Base-by-base conservation (phyloP, 2,888 invertebrate species). In the Scaptomyza flava region DNA sequence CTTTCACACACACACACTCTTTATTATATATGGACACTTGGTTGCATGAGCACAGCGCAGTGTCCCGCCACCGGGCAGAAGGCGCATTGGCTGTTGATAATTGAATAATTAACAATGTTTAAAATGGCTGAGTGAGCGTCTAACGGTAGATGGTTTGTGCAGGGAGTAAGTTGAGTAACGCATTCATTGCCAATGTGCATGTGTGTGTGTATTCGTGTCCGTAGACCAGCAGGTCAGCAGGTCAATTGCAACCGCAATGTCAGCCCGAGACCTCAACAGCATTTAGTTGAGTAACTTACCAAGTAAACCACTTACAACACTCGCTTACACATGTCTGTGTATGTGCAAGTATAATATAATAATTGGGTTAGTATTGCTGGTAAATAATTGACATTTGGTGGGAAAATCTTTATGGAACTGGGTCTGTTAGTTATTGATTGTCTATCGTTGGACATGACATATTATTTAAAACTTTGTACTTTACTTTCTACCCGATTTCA, bases 91-190 rank as follows among this genome's bases (percentile, higher is more conserved):
- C 79, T 72, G 77, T 76, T 82, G 79, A 69, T 89, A 89, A 87
- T 87, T 87, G 89, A 89, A 85, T 87, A 89, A 89, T 87, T 89
- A 85, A 89, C 83, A 77, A 79, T 84, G 87, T 87, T 88, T 78
- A 78, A 88, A 86, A 84, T 76, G 73, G 70, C 77, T 64, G 60
- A 43, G 52, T 51, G 66, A 56, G 69, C 52, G 72, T 74, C 70
- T 75, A 69, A 72, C 63, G 56, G 50, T n/a, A 51, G 42, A 30
- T 9, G 27, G 23, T 36, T 11, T n/a, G 11, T 0, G 30, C 6
- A 1, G 41, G 27, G 34, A 8, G 33, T n/a, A n/a, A n/a, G n/a
- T n/a, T n/a, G n/a, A n/a, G n/a, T 38, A 20, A 48, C 47, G 38
- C 46, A 11, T 34, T 46, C 58, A 53, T 33, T 27, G 41, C 3